These are phyloP conservation scores for Ctenochaetus hawaiiensis DNA, from an alignment of 2,797 vertebrate species.

Conservation along the genomic window DNA sequence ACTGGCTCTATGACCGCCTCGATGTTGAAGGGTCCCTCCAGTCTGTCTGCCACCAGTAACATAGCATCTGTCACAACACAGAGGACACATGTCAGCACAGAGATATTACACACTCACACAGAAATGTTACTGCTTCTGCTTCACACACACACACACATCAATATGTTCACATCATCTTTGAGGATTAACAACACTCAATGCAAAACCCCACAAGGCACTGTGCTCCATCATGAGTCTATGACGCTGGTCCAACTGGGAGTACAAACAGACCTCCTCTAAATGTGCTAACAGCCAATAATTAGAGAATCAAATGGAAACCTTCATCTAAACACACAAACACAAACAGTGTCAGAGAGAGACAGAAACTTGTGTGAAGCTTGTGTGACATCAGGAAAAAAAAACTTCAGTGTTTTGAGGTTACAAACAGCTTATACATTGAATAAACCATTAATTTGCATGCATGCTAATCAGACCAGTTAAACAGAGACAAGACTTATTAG, in stretches of 20 bases:
- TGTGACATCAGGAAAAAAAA: constrained; percentile 17
- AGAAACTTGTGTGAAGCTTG: background rate
- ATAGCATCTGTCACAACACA: constrained; percentile 91
- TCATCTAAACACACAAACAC: constrained; percentile 19
- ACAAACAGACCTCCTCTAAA: constrained; percentile 36
- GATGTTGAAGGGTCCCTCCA: constrained; percentile 96
- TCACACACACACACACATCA: constrained; percentile 6
- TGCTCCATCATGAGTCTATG: background rate
- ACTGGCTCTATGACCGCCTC: constrained; percentile 95
- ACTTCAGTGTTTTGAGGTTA: constrained; percentile 32
- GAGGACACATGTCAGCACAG: constrained; percentile 61
- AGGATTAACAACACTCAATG: constrained; percentile 8
- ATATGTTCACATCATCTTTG: constrained; percentile 21
- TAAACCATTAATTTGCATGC: constrained; percentile 45
- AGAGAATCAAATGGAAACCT: constrained; percentile 32
- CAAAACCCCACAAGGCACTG: background rate
- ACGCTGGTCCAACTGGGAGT: constrained; percentile 15
- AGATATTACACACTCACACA: constrained; percentile 29
- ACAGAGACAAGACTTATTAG: background rate
- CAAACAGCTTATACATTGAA: constrained; percentile 40
- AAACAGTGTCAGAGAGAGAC: constrained; percentile 1
- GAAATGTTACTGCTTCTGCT: background rate
- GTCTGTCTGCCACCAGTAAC: constrained; percentile 94
- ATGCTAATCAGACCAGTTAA: constrained; percentile 24
- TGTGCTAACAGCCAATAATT: constrained; percentile 20